These are phyloP conservation scores for Pseudopleuronectes americanus DNA, from an alignment of 2,797 vertebrate genomes.

Conservation along the genomic window DNA sequence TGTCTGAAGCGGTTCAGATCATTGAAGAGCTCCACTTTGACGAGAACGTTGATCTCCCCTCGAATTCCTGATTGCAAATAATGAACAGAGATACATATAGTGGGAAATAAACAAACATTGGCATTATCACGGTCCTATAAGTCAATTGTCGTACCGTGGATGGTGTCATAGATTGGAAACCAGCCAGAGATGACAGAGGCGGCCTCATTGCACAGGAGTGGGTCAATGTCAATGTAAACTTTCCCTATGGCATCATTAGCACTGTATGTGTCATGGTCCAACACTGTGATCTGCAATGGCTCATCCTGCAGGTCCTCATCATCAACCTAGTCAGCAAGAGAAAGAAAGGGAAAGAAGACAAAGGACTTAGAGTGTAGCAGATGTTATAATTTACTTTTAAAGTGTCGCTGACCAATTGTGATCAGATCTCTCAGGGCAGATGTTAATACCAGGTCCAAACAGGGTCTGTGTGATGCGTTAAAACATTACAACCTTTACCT, in stretches of 20 bases:
- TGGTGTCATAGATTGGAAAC: slow-evolving; percentile 99
- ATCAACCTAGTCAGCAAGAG: slow-evolving; percentile 87
- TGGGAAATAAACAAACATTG: background rate
- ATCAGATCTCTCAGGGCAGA: too few species aligned
- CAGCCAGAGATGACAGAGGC: slow-evolving; percentile 98
- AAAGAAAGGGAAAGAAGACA: background rate
- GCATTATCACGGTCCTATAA: background rate
- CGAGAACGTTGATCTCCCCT: slow-evolving; percentile 96
- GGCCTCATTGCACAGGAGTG: slow-evolving; percentile 93
- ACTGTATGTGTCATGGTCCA: slow-evolving; percentile 98
- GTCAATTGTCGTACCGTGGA: slow-evolving; percentile 86
- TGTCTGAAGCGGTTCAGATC: slow-evolving; percentile 98
- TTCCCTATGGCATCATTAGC: slow-evolving; percentile 99
- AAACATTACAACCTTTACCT: slow-evolving; percentile 83
- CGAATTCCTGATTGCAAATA: slow-evolving; percentile 87
- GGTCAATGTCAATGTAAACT: slow-evolving; percentile 99
- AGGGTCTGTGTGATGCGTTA: background rate
- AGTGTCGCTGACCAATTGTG: too few species aligned
- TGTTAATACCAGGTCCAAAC: too few species aligned
- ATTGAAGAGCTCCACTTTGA: slow-evolving; percentile 99
- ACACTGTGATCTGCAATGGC: slow-evolving; percentile 96
- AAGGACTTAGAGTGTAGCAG: background rate
- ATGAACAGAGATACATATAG: background rate
- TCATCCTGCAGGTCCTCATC: slow-evolving; percentile 98
- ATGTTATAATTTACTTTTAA: too few species aligned